These are phyloP conservation scores for Antigone vipio DNA, from an alignment of 2,113 vertebrate species.

Conservation along the genomic window DNA sequence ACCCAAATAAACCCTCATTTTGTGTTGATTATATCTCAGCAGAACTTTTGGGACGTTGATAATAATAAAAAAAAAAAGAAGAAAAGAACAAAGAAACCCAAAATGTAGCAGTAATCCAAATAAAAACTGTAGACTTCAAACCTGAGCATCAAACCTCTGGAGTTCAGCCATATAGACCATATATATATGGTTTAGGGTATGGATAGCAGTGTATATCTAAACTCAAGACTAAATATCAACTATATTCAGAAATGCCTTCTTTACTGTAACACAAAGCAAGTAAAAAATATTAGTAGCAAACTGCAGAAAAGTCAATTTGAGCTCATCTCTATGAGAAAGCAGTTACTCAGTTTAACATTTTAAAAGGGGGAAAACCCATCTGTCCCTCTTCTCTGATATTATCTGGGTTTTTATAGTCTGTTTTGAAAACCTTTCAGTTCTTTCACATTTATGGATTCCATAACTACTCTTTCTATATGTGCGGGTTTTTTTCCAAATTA, in stretches of 20 bases:
- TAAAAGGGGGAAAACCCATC: background rate
- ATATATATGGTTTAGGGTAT: background rate
- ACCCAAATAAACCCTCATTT: background rate
- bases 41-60: background rate
- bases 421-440: background rate
- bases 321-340: background rate
- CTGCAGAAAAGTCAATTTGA: background rate
- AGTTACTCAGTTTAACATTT: background rate
- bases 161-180: accelerated
- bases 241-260: background rate
- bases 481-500: background rate
- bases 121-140: background rate
- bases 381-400: background rate
- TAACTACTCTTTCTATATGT: background rate
- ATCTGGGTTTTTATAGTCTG: background rate
- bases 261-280: background rate
- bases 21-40: background rate
- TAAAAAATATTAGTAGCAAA: background rate
- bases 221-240: background rate
- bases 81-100: no score
- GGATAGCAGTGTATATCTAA: background rate
- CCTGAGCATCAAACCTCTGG: background rate
- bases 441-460: background rate
- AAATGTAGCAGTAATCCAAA: background rate
- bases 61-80: background rate